Percentiles rank a stretch among this genome's conserved stretches.
Evolutionary conservation across 2,888 invertebrate genomes (phyloP).

Genomic region (Platypus cylindrus): DNA sequence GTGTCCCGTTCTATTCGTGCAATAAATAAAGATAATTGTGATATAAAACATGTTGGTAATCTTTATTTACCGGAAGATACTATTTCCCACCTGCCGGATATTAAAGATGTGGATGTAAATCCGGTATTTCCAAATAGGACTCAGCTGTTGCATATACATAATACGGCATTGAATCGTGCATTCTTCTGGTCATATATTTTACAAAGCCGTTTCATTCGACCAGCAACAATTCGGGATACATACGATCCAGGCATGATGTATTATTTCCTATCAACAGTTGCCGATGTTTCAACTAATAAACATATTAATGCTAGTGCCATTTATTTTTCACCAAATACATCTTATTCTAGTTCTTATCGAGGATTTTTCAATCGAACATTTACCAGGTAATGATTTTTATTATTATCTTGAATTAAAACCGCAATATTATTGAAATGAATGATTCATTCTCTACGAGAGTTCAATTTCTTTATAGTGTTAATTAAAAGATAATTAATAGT

Average conservation of each 20-base stretch:
- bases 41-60: constrained; percentile 72
- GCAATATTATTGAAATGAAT: no score
- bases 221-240: constrained; percentile 81
- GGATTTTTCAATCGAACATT: constrained; percentile 95
- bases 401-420: neutral
- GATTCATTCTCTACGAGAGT: no score
- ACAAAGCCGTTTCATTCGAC: constrained; percentile 77
- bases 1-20: constrained; percentile 71
- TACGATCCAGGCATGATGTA: constrained; percentile 98
- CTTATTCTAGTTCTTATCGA: constrained; percentile 86
- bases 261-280: constrained; percentile 86
- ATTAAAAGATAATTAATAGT: no score
- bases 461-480: no score
- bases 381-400: constrained; percentile 35
- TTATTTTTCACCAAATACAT: constrained; percentile 88
- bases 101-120: constrained; percentile 88
- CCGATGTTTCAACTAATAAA: constrained; percentile 87
- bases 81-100: constrained; percentile 84
- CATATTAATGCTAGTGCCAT: constrained; percentile 86
- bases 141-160: constrained; percentile 82
- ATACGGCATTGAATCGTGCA: constrained; percentile 90
- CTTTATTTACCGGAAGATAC: constrained; percentile 72
- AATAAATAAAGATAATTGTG: constrained; percentile 79
- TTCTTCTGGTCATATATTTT: constrained; percentile 94
- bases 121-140: constrained; percentile 92